phyloP scores from a whole-genome alignment of 92 coral and sea anemone species.

The Porites divaricata region DNA sequence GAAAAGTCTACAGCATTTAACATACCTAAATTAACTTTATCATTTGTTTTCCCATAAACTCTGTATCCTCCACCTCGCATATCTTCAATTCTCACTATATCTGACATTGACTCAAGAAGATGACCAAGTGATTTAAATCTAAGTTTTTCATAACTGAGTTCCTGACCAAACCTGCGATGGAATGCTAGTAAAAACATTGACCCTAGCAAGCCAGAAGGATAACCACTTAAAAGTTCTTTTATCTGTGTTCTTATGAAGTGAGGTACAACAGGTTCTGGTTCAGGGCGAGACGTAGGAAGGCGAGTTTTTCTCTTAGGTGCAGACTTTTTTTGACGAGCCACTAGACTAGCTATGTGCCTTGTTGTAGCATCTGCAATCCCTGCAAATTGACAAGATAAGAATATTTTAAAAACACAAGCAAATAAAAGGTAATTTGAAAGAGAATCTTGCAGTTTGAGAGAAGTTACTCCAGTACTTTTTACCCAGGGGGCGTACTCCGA shows the following conservation, averaged over 20 bases:
- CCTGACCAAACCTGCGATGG: conserved; percentile 74
- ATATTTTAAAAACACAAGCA: background rate
- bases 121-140: conserved; percentile 75
- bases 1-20: background rate
- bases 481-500: too few relatives aligned
- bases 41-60: conserved; percentile 46
- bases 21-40: conserved; percentile 19
- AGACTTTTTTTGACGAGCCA: conserved; percentile 80
- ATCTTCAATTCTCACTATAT: conserved; percentile 61
- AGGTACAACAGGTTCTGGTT: conserved; percentile 75
- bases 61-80: conserved; percentile 76
- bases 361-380: conserved; percentile 94
- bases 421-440: too few relatives aligned
- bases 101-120: conserved; percentile 75
- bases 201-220: conserved; percentile 89
- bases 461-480: too few relatives aligned
- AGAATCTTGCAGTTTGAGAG: too few relatives aligned
- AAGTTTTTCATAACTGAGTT: conserved; percentile 65
- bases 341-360: conserved; percentile 88
- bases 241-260: conserved; percentile 72
- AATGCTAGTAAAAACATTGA: conserved; percentile 74
- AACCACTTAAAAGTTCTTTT: conserved; percentile 71
- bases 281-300: conserved; percentile 60
- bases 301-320: conserved; percentile 78
- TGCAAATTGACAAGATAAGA: conserved; percentile 5